phyloP scores from a whole-genome alignment of 2,113 vertebrate genomes.

The Naja naja region DNA sequence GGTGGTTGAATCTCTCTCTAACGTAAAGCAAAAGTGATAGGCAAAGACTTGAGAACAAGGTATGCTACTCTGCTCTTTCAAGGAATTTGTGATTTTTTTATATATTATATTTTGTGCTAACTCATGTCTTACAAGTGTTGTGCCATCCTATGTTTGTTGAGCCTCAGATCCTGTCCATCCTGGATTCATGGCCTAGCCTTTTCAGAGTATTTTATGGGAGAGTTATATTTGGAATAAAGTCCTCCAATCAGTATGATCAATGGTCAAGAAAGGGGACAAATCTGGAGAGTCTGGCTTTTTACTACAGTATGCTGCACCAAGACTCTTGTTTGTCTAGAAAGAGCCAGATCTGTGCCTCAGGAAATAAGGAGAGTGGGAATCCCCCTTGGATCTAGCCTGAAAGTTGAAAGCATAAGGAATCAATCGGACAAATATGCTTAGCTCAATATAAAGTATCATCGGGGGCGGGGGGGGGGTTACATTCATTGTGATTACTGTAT shows the following conservation, averaged over 20 bases:
- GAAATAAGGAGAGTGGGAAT: not conserved
- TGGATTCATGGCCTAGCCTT: not conserved
- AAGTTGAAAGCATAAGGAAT: not conserved
- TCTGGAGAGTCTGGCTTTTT: not conserved
- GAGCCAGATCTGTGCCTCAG: not conserved
- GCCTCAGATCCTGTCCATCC: not conserved
- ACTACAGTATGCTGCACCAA: not conserved
- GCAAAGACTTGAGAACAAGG: not conserved
- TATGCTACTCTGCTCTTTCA: not conserved
- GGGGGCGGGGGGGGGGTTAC: not conserved
- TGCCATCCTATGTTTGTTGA: not conserved
- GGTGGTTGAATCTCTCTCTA: not conserved
- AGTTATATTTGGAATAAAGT: not conserved
- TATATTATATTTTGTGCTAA: not conserved
- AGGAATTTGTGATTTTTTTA: not conserved
- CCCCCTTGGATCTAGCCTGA: not conserved
- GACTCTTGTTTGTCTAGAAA: not conserved
- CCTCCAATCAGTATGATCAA: not conserved
- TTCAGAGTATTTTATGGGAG: not conserved
- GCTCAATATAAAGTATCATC: not conserved
- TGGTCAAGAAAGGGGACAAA: not conserved
- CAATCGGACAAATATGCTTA: not conserved
- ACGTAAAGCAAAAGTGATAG: not conserved
- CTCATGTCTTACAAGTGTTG: not conserved
- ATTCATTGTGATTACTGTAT: not conserved